Conservation (phyloP, 2,888 invertebrate genomes). For the Parnassius orleans region DNA sequence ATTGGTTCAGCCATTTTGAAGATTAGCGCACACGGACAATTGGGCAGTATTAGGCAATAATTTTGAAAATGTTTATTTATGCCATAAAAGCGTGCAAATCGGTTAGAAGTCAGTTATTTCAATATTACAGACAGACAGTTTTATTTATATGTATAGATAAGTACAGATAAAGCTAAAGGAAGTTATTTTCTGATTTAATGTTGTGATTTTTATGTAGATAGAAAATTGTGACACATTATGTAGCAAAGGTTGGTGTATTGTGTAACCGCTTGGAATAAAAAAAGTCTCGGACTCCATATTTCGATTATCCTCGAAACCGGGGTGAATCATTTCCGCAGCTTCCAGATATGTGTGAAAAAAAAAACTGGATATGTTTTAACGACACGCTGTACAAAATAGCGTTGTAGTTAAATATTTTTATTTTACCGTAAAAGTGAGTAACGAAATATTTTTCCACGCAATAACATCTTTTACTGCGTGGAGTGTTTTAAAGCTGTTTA, state of each 20-base stretch:
- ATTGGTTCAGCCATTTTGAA: no score
- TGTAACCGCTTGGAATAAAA: conserved; percentile 5
- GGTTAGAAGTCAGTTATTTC: no score
- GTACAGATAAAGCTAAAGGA: no score
- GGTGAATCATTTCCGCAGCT: conserved; percentile 8
- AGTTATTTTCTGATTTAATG: no score
- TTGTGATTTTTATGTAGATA: neutral
- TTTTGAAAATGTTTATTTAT: no score
- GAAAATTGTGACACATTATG: neutral
- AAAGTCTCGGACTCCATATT: conserved; percentile 3
- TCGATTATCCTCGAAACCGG: conserved; percentile 5
- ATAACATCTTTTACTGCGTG: conserved; percentile 1
- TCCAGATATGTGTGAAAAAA: conserved; percentile 1
- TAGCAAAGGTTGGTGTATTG: neutral
- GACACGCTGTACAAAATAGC: neutral
- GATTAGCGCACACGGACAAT: no score
- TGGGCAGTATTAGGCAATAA: no score
- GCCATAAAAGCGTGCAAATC: no score
- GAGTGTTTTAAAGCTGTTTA: neutral
- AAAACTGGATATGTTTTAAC: conserved; percentile 1
- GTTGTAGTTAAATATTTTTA: neutral
- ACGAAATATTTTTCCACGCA: neutral
- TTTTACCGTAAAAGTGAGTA: neutral
- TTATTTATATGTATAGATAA: no score
- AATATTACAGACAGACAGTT: no score